Evolutionary conservation across 1,140 invertebrate genomes (phyloP), one percentile per base, ranked within the genome.

Genomic region (Papilio aristodemus): DNA sequence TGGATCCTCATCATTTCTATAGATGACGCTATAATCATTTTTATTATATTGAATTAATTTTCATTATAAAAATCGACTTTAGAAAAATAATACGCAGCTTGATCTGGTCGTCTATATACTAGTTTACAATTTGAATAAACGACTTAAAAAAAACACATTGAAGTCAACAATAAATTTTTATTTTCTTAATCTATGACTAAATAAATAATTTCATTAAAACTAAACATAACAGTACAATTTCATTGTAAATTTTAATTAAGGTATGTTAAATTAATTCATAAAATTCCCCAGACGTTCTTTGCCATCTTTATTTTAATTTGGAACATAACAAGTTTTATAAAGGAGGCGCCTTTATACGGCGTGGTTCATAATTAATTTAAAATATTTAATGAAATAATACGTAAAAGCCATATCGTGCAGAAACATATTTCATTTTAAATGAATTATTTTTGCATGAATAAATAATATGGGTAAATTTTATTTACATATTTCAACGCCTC

Each of bases 311-410:
- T 54, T 54, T 54, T 22, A 54, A 22, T 54, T 54, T 17, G 10
- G 14, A 54, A 54, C 10, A 54, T 54, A 46, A 46, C 43, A 10
- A 3, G 17, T 54, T 54, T 54, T 19, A 54, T 54, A 54, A 54
- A 22, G 17, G 19, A 43, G n/a, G n/a, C 14, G 17, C 14, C 14
- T 46, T 46, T 19, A 46, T 14, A 46, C 22, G 22, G 46, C 3
- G 10, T 1, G 46, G 19, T 22, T 4, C 46, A 50, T 22, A 54
- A 54, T 54, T 54, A 11, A 22, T 22, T 54, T 54, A 54, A 54
- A 54, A 54, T 50, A 50, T 50, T 50, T 22, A 50, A 50, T 50
- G 8, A 22, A 22, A 50, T 50, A 43, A 32, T 6, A 39, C 14
- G 13, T 41, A 41, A n/a, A 46, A 46, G 17, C 14, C 13, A 9